These are phyloP conservation scores for Chaetops frenatus DNA, from an alignment of 2,113 vertebrate species.

Conservation along the genomic window DNA sequence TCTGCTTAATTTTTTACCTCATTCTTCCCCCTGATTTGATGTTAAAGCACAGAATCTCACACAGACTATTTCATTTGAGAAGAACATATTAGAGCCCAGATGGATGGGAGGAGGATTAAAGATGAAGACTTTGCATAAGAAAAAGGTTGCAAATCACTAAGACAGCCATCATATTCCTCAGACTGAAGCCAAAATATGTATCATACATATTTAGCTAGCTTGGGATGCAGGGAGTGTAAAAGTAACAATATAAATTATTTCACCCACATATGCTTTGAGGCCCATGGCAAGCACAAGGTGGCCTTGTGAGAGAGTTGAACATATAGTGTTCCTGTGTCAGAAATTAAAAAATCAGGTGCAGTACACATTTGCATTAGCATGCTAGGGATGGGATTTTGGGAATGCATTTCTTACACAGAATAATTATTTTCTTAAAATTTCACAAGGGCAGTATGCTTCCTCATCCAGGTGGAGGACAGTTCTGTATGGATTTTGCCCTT, in stretches of 20 bases:
- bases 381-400: background rate
- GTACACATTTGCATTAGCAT: background rate
- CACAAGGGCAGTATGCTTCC: background rate
- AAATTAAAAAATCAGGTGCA: background rate
- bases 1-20: background rate
- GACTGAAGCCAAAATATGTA: background rate
- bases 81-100: background rate
- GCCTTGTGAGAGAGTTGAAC: background rate
- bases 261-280: background rate
- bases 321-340: background rate
- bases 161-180: background rate
- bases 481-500: constrained; percentile 54
- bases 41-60: background rate
- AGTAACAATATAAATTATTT: background rate
- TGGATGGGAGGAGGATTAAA: background rate
- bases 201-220: background rate
- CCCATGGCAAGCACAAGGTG: background rate
- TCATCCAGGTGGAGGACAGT: constrained; percentile 5
- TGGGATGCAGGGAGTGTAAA: background rate
- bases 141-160: background rate
- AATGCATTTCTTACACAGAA: constrained; percentile 17
- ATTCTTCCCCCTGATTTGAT: background rate
- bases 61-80: background rate
- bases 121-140: background rate
- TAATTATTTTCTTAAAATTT: constrained; percentile 32